Conservation (phyloP, 1,140 invertebrate genomes). For the Drosophila sp. region DNA sequence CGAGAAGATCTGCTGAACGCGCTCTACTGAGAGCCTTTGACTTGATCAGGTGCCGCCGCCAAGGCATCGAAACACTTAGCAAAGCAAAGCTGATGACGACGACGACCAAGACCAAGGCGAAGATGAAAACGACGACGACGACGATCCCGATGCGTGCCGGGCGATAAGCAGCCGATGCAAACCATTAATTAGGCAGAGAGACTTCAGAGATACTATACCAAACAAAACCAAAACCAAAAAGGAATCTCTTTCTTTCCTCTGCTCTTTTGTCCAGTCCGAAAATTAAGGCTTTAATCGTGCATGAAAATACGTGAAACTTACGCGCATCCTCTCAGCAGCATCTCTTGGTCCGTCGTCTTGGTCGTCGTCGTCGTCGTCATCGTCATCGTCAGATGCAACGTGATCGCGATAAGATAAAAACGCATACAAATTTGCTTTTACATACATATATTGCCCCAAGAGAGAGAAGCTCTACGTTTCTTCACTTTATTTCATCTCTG, state of each 20-base stretch:
- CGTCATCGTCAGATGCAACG: constrained; percentile 63
- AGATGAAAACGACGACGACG: constrained; percentile 20
- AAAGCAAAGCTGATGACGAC: constrained; percentile 59
- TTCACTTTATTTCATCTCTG: background rate
- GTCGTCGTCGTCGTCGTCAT: constrained; percentile 21
- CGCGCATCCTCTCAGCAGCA: constrained; percentile 49
- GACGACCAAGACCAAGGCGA: constrained; percentile 30
- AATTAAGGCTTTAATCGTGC: constrained; percentile 81
- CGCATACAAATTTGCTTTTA: constrained; percentile 78
- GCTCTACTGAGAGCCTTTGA: constrained; percentile 41
- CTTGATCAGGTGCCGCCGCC: constrained; percentile 77
- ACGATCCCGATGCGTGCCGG: constrained; percentile 72
- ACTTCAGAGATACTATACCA: constrained; percentile 57
- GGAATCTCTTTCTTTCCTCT: constrained; percentile 7
- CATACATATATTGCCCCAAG: constrained; percentile 35
- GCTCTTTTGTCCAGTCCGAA: constrained; percentile 43
- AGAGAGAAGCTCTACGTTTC: constrained; percentile 24
- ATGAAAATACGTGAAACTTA: constrained; percentile 80
- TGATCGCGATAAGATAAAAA: constrained; percentile 78
- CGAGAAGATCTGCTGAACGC: constrained; percentile 17
- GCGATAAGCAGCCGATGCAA: constrained; percentile 78
- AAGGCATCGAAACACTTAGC: constrained; percentile 69
- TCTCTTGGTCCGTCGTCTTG: constrained; percentile 8
- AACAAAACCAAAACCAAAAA: background rate
- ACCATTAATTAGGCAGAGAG: constrained; percentile 72